A percentile compares a stretch with the other conserved stretches of the same genome.
These are phyloP conservation scores for Psophia crepitans DNA, from an alignment of 2,113 vertebrate species.

Conservation along the genomic window DNA sequence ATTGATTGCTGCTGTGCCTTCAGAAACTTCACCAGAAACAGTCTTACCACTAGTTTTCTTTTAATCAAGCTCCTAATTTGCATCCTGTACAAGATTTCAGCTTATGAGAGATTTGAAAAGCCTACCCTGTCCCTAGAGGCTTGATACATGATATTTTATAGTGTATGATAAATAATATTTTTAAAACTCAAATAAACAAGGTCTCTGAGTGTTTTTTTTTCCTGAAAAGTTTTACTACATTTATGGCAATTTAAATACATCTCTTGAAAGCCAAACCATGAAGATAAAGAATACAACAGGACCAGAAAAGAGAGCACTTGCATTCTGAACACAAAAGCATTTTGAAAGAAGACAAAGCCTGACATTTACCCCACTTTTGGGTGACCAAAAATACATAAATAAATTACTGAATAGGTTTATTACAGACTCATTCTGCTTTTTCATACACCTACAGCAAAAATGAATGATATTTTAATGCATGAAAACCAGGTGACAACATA, in stretches of 20 bases:
- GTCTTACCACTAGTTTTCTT: neutral
- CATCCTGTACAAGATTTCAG: neutral
- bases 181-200: constrained; percentile 30
- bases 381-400: neutral
- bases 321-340: neutral
- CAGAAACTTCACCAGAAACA: neutral
- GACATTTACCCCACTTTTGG: neutral
- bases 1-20: neutral
- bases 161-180: constrained; percentile 15
- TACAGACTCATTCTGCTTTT: neutral
- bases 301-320: neutral
- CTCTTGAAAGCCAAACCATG: constrained; percentile 20
- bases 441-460: neutral
- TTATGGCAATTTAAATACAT: constrained; percentile 35
- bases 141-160: neutral
- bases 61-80: constrained; percentile 32
- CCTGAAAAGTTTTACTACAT: constrained; percentile 19
- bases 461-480: constrained; percentile 6
- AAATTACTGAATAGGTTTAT: neutral
- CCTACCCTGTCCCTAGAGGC: neutral
- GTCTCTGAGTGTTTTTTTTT: neutral
- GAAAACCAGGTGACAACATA: constrained; percentile 56
- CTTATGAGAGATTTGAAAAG: neutral
- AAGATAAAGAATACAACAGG: neutral
- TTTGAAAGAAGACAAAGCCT: neutral